Evolutionary conservation across 2,113 vertebrate species (phyloP), one percentile per base, ranked within the genome.

Genomic region (Python bivittatus): DNA sequence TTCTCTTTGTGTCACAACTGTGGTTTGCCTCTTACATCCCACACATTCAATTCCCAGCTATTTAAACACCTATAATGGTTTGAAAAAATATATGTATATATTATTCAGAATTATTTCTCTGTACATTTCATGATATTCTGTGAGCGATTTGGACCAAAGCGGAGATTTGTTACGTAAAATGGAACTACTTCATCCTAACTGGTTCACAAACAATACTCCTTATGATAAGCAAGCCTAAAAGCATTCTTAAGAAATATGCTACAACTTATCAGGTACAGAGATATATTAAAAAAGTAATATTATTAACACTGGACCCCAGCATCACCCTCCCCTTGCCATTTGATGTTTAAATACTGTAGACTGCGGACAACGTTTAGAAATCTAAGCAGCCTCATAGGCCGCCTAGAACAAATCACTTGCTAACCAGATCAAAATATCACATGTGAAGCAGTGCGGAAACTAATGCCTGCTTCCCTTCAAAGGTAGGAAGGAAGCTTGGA

Each of bases 191-290:
- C 94, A 88, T 96, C 93, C 96, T 92, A 88, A 86, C 90, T 96
- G 94, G 52, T 96, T 96, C 92, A 94, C 95, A 97, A 96, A 96
- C 95, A 95, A 97, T 96, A 97, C 96, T 96, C 94, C 95, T 94
- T 96, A 61, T 96, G 96, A 96, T 93, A 89, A 52, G 57, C 54
- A 83, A 89, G 85, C 60, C 90, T 95, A 89, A 95, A 95, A 95
- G 91, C 29, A 93, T 44, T 94, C 0, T 0, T 88, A 93, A 88
- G 85, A 25, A 95, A 95, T 96, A 95, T 96, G 95, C 93, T 96
- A 92, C 94, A 95, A 96, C 95, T 96, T 94, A 95, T 96, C 94
- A 95, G 94, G 93, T 91, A 90, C 89, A 95, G 96, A 96, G 96
- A 95, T 96, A 96, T 88, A 95, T 95, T n/a, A 95, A 93, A 96